Percentiles rank a stretch among this genome's conserved stretches.
Evolutionary conservation across 2,113 vertebrate species (phyloP).

Genomic region (Xiphophorus maculatus): DNA sequence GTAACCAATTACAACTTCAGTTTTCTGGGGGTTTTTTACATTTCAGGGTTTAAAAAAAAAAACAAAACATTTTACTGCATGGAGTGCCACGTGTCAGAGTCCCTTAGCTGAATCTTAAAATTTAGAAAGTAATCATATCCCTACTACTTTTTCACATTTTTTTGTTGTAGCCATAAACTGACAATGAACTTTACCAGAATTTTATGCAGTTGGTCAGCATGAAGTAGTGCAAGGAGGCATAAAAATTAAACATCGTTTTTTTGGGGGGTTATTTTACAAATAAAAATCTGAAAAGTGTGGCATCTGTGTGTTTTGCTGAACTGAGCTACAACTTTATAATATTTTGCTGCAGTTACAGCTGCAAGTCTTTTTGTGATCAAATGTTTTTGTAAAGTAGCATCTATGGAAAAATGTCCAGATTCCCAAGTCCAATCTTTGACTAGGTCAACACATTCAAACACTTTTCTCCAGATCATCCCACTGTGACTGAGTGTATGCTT

Average conservation of each 20-base stretch:
- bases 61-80: background rate
- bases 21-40: background rate
- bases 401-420: background rate
- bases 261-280: background rate
- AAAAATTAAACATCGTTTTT: background rate
- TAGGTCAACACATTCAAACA: background rate
- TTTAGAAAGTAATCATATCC: background rate
- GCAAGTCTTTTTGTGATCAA: background rate
- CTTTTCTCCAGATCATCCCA: background rate
- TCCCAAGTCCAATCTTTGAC: background rate
- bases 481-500: background rate
- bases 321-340: background rate
- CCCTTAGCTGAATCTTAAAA: slow-evolving; percentile 12
- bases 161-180: background rate
- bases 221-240: background rate
- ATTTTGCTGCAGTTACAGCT: too few relatives aligned
- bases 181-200: background rate
- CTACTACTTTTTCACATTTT: background rate
- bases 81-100: slow-evolving; percentile 22
- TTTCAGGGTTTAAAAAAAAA: background rate
- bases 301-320: background rate
- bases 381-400: background rate
- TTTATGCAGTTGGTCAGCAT: background rate
- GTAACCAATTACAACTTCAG: background rate
- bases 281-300: background rate